These are phyloP conservation scores for Gadopsis bispinosus DNA, from an alignment of 2,797 vertebrate species.

Conservation along the genomic window DNA sequence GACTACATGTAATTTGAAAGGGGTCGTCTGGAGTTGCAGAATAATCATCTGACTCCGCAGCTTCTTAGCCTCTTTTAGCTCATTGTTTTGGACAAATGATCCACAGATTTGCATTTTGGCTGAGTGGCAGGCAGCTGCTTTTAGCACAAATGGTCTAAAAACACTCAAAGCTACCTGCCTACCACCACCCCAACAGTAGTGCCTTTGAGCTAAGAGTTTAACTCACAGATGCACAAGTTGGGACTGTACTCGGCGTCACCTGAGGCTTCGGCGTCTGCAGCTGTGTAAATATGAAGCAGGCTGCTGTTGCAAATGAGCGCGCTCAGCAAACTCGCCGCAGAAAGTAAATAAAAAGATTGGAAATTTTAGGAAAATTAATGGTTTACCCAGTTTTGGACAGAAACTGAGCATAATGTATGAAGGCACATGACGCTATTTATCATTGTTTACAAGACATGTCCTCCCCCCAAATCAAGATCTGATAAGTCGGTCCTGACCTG, in stretches of 20 bases:
- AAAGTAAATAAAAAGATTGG: slow-evolving; percentile 35
- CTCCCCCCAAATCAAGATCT: slow-evolving; percentile 67
- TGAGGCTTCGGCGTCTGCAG: slow-evolving; percentile 14
- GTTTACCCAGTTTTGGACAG: slow-evolving; percentile 35
- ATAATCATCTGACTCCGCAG: background rate
- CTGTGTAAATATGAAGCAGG: slow-evolving; percentile 37
- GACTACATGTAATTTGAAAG: background rate
- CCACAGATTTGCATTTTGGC: background rate
- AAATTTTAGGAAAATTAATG: slow-evolving; percentile 25
- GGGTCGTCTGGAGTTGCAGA: background rate
- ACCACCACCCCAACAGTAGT: background rate
- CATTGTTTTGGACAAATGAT: background rate
- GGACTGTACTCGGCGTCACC: slow-evolving; percentile 24
- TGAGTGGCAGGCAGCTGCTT: background rate
- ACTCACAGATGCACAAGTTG: background rate
- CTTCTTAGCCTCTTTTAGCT: too few relatives aligned
- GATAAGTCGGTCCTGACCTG: slow-evolving; percentile 70
- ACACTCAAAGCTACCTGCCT: background rate
- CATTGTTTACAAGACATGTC: slow-evolving; percentile 70
- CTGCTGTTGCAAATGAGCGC: slow-evolving; percentile 25
- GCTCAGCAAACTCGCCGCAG: slow-evolving; percentile 15
- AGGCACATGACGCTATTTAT: slow-evolving; percentile 50
- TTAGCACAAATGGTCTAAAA: background rate
- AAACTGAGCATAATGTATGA: slow-evolving; percentile 53
- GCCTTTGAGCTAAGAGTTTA: slow-evolving; percentile 34